Base-by-base conservation (phyloP, 2,888 invertebrate species). In the Falcaria lacertinaria region DNA sequence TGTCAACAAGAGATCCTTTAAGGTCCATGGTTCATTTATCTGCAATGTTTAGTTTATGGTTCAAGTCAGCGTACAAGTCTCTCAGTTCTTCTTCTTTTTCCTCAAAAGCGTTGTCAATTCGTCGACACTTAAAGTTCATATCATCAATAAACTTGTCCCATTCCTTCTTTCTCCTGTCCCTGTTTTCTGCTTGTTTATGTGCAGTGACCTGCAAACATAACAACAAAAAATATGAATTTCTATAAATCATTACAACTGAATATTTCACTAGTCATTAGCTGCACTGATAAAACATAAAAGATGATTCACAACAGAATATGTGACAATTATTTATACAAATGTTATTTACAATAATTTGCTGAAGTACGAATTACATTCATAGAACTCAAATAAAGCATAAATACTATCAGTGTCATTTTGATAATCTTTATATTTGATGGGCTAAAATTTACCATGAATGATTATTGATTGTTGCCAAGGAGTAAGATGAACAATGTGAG, bases 91-190 rank as follows among this genome's bases (percentile, higher is more conserved):
- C 92, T 81, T 96, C 94, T 78, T 95, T 95, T 65, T 93, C 92
- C 69, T 93, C 92, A 85, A 95, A 95, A 33, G 93, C 92, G 71
- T 92, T 91, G 66, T 96, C 95, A 55, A 96, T 93, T 72, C 93
- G 91, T 56, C 91, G 88, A 75, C 94, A 95, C 64, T 93, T 94
- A 56, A 92, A 91, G 65, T 93, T 93, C 85, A 96, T 93, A 78
- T 94, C 93, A 90, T 93, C 93, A 78, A 95, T 92, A 69, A 96
- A 95, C 52, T 91, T 90, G 63, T 93, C 91, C 93, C 94, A 95
- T 77, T 94, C 93, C 41, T 80, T 80, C 57, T 80, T 69, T 36
- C 89, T 75, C 48, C 74, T 80, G 34, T 74, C 71, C 44, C 64
- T 67, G 33, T 86, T 84, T 49, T 73, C 72, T 47, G 54, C 54